phyloP scores from a whole-genome alignment of 2,888 invertebrate species.

The Pandemis cinnamomeana region DNA sequence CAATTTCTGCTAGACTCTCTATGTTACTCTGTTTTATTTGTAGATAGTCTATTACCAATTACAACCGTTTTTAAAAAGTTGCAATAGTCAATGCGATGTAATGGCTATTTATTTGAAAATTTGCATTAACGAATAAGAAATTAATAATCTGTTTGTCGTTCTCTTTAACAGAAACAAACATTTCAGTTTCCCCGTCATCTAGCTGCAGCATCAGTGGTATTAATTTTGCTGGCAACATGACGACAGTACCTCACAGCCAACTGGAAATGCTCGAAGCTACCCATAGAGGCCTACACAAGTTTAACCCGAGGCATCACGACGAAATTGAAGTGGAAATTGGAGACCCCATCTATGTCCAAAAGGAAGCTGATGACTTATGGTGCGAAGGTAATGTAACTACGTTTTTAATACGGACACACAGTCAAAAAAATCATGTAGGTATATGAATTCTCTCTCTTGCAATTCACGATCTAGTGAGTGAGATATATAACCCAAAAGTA shows the following conservation, averaged over 20 bases:
- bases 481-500: no score
- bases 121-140: not conserved
- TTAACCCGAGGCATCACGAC: slow-evolving; percentile 97
- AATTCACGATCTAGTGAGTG: no score
- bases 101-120: not conserved
- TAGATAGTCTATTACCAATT: no score
- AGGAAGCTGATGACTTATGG: slow-evolving; percentile 98
- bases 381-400: slow-evolving; percentile 91
- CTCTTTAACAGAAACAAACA: slow-evolving; percentile 25
- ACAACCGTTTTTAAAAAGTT: no score
- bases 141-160: not conserved
- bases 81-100: no score
- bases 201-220: slow-evolving; percentile 81
- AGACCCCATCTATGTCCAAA: slow-evolving; percentile 98
- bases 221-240: slow-evolving; percentile 86
- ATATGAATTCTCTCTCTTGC: no score
- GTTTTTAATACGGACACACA: not conserved
- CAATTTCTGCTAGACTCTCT: no score
- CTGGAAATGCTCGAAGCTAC: slow-evolving; percentile 96
- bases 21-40: no score
- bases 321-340: slow-evolving; percentile 99
- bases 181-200: slow-evolving; percentile 85
- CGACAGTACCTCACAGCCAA: slow-evolving; percentile 90
- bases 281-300: slow-evolving; percentile 97
- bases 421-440: not conserved